These are phyloP conservation scores for Platynereis dumerilii DNA, from an alignment of 2,888 invertebrate genomes.

Conservation along the genomic window DNA sequence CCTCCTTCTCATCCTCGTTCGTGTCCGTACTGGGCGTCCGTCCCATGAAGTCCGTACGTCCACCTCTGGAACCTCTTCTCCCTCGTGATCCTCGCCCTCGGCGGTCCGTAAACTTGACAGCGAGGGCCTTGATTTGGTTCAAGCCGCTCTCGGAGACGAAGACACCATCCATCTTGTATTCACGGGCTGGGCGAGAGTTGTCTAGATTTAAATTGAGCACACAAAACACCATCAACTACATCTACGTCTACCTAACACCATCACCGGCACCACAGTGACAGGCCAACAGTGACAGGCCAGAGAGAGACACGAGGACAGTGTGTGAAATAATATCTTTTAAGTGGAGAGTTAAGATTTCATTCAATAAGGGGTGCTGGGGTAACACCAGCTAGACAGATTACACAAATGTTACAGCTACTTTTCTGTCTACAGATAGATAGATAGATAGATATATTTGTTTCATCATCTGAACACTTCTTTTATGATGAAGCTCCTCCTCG, in stretches of 20 bases:
- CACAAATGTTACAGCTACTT: no score
- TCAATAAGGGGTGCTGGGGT: no score
- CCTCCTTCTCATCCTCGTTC: conserved; percentile 30
- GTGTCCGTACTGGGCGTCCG: conserved; percentile 10
- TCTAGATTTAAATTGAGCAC: conserved; percentile 5
- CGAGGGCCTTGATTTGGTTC: conserved; percentile 82
- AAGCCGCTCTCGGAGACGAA: conserved; percentile 89
- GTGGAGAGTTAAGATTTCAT: no score
- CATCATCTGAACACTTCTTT: no score
- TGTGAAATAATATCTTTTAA: no score
- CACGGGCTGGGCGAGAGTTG: conserved; percentile 67
- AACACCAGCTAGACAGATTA: no score
- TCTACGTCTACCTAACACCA: conserved; percentile 1
- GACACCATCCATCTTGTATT: conserved; percentile 88
- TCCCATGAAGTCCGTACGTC: neutral
- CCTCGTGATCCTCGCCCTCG: conserved; percentile 14
- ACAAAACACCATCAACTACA: neutral
- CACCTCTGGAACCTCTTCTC: conserved; percentile 1
- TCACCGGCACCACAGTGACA: conserved; percentile 13
- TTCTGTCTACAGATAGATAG: no score
- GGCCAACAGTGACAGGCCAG: no score
- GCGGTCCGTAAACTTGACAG: conserved; percentile 71
- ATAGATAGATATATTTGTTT: no score
- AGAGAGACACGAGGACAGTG: no score
- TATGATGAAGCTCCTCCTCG: no score